Evolutionary conservation across 2,888 invertebrate species (phyloP).

Genomic region (Melanostoma scalare): DNA sequence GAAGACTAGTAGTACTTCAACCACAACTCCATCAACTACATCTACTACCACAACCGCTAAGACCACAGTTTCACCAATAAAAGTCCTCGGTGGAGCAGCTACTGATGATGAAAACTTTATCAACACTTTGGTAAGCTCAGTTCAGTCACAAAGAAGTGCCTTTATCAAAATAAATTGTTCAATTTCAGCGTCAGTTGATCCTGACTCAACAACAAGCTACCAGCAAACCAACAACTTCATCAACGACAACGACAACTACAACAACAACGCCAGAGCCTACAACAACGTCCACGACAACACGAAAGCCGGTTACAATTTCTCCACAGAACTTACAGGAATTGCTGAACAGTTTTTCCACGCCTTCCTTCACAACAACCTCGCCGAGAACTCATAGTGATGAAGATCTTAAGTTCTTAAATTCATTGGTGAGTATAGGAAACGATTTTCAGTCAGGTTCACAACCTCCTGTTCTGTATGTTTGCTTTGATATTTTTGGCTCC

Average conservation of each 20-base stretch:
- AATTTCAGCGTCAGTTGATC: slow-evolving; percentile 66
- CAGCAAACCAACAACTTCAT: slow-evolving; percentile 57
- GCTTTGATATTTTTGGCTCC: no score
- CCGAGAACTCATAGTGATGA: slow-evolving; percentile 80
- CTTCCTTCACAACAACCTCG: slow-evolving; percentile 69
- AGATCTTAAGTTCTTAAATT: slow-evolving; percentile 85
- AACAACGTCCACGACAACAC: slow-evolving; percentile 76
- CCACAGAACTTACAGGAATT: slow-evolving; percentile 77
- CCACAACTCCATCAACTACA: slow-evolving; percentile 48
- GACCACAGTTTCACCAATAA: slow-evolving; percentile 35
- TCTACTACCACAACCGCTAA: slow-evolving; percentile 41
- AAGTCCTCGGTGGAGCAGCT: slow-evolving; percentile 81
- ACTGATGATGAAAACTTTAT: slow-evolving; percentile 85
- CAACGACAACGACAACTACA: slow-evolving; percentile 76
- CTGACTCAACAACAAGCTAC: slow-evolving; percentile 56
- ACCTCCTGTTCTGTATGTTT: no score
- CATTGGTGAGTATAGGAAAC: slow-evolving; percentile 82
- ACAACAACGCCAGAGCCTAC: slow-evolving; percentile 74
- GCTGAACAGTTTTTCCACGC: slow-evolving; percentile 60
- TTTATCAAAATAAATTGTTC: neutral
- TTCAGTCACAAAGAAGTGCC: neutral
- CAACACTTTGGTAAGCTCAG: slow-evolving; percentile 84
- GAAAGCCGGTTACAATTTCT: slow-evolving; percentile 75
- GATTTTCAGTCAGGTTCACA: no score
- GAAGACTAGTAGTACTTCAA: slow-evolving; percentile 40